A percentile compares a stretch with the other conserved stretches of the same genome.
Evolutionary conservation across 1,140 invertebrate genomes (phyloP).

Genomic region (Polypedilum pembai): DNA sequence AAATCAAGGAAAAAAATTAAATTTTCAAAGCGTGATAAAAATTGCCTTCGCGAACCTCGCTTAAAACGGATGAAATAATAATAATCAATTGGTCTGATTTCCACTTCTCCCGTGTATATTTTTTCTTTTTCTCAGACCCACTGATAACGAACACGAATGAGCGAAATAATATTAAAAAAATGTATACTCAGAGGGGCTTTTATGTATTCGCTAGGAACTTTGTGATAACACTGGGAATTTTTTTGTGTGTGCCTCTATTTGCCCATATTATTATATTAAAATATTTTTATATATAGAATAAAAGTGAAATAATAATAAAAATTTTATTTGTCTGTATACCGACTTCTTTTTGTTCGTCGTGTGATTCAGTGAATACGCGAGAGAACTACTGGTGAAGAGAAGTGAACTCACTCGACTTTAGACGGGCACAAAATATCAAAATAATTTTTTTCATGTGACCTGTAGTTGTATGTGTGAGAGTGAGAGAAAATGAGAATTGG

Average conservation of each 20-base stretch:
- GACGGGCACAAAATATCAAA: slow-evolving; percentile 1
- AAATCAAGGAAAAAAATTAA: not conserved
- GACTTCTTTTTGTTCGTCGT: slow-evolving; percentile 16
- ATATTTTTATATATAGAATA: not conserved
- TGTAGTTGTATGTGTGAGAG: no score
- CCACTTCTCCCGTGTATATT: not conserved
- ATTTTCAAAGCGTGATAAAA: not conserved
- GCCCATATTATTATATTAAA: not conserved
- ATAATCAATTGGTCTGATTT: slow-evolving; percentile 11
- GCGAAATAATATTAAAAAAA: no score
- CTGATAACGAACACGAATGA: slow-evolving; percentile 24
- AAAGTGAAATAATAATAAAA: slow-evolving; percentile 15
- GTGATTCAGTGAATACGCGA: slow-evolving; percentile 16
- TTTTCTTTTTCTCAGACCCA: not conserved
- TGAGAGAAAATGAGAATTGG: no score
- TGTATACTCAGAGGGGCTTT: no score
- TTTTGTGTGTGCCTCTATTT: not conserved
- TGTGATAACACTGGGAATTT: not conserved
- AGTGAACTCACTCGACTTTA: slow-evolving; percentile 14
- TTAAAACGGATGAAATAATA: slow-evolving; percentile 22
- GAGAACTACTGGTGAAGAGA: slow-evolving; percentile 6
- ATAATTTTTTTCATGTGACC: not conserved
- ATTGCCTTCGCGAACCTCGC: not conserved
- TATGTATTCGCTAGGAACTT: not conserved
- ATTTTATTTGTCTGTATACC: slow-evolving; percentile 6